Conservation (phyloP, 92 coral and sea anemone species). For the Siderastrea siderea region DNA sequence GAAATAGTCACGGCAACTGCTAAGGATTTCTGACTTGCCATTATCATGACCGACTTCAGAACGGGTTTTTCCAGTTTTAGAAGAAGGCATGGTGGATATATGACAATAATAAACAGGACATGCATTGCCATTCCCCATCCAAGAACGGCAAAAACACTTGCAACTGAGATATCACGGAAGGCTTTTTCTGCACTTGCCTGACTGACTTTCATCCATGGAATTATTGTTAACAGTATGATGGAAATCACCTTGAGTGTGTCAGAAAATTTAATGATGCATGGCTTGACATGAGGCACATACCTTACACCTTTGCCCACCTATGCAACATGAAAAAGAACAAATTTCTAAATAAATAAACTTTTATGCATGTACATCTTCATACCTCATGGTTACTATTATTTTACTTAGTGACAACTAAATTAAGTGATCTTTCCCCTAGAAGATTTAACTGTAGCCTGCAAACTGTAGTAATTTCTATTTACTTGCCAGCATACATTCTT, state of each 20-base stretch:
- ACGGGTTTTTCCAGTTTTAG: conserved; percentile 78
- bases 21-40: conserved; percentile 95
- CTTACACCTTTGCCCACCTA: conserved; percentile 96
- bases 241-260: conserved; percentile 82
- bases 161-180: conserved; percentile 70
- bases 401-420: no score
- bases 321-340: not conserved
- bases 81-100: conserved; percentile 61
- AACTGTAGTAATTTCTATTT: no score
- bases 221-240: conserved; percentile 79
- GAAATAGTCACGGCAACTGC: conserved; percentile 88
- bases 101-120: conserved; percentile 73
- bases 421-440: no score
- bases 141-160: conserved; percentile 80
- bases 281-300: conserved; percentile 78
- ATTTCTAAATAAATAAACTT: no score
- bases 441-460: not conserved
- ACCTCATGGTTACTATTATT: no score
- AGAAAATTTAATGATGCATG: conserved; percentile 78
- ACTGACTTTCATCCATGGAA: conserved; percentile 99
- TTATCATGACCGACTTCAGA: conserved; percentile 79
- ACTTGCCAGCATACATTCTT: no score
- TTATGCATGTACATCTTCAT: not conserved
- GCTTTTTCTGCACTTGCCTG: conserved; percentile 88
- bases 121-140: conserved; percentile 95